Evolutionary conservation across 1,140 invertebrate genomes (phyloP).

Genomic region (Lineus longissimus): DNA sequence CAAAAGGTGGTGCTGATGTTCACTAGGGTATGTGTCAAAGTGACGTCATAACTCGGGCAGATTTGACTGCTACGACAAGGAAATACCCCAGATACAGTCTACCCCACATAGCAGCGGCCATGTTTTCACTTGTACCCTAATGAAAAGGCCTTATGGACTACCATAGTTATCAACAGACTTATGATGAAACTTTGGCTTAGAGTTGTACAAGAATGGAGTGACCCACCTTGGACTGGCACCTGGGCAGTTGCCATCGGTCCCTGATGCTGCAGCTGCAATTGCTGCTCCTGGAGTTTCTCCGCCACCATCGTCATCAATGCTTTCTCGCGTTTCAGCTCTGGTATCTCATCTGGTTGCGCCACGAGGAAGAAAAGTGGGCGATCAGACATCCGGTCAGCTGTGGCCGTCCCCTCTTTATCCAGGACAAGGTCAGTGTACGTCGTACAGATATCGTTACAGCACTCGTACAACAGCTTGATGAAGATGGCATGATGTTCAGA

Average conservation of each 20-base stretch:
- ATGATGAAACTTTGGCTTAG: no score
- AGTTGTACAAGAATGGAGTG: no score
- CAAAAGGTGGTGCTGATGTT: no score
- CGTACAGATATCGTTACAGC: constrained; percentile 63
- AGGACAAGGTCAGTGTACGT: constrained; percentile 63
- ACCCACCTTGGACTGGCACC: not conserved
- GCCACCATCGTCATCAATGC: constrained; percentile 13
- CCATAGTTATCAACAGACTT: no score
- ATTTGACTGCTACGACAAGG: no score
- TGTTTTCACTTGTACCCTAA: no score
- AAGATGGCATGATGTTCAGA: constrained; percentile 31
- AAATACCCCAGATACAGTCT: no score
- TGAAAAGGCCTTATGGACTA: no score
- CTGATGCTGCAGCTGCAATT: constrained; percentile 6
- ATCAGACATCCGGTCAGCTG: constrained; percentile 60
- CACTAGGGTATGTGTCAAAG: no score
- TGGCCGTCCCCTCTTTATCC: constrained; percentile 59
- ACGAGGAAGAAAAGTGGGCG: constrained; percentile 65
- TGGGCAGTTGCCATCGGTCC: not conserved
- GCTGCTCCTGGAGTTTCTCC: constrained; percentile 11
- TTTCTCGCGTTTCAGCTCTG: constrained; percentile 49
- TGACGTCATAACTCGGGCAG: no score
- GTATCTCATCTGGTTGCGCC: constrained; percentile 63
- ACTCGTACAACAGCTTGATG: constrained; percentile 47
- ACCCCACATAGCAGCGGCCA: no score